A percentile compares a stretch with the other conserved stretches of the same genome.
Evolutionary conservation across 1,140 invertebrate species (phyloP).

Genomic region (Sycophila sp.): DNA sequence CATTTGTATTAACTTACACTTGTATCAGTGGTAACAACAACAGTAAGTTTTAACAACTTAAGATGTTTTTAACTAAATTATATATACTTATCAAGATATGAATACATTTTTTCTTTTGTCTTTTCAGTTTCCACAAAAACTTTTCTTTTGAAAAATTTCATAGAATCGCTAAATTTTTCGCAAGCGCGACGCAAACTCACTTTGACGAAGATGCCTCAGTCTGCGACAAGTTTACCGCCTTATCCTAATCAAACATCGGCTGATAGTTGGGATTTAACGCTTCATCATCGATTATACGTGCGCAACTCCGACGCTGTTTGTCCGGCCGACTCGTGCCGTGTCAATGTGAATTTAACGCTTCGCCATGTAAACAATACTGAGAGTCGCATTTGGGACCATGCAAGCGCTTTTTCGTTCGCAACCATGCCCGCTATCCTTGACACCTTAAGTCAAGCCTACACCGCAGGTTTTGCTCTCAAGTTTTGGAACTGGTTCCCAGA

Average conservation of each 20-base stretch:
- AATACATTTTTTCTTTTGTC: constrained; percentile 21
- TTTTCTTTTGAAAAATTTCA: constrained; percentile 45
- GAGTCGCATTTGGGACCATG: constrained; percentile 69
- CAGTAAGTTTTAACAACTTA: constrained; percentile 12
- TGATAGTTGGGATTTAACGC: constrained; percentile 49
- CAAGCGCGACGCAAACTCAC: constrained; percentile 37
- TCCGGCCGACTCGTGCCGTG: constrained; percentile 71
- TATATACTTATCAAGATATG: no score
- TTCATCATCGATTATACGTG: constrained; percentile 65
- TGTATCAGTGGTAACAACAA: constrained; percentile 43
- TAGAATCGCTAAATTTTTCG: constrained; percentile 46
- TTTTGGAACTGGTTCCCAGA: constrained; percentile 78
- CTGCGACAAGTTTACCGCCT: not conserved
- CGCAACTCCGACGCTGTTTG: constrained; percentile 75
- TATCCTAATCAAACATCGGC: constrained; percentile 34
- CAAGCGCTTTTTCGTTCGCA: constrained; percentile 71
- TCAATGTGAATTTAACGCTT: constrained; percentile 71
- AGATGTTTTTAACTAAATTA: not conserved
- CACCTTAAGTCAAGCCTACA: constrained; percentile 59
- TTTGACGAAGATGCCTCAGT: not conserved
- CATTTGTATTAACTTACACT: constrained; percentile 53
- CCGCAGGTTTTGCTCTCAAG: constrained; percentile 80
- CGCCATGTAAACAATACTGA: constrained; percentile 64
- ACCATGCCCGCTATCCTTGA: constrained; percentile 74
- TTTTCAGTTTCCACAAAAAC: constrained; percentile 47